phyloP scores from a whole-genome alignment of 2,113 vertebrate genomes.

The Aegotheles bennettii region DNA sequence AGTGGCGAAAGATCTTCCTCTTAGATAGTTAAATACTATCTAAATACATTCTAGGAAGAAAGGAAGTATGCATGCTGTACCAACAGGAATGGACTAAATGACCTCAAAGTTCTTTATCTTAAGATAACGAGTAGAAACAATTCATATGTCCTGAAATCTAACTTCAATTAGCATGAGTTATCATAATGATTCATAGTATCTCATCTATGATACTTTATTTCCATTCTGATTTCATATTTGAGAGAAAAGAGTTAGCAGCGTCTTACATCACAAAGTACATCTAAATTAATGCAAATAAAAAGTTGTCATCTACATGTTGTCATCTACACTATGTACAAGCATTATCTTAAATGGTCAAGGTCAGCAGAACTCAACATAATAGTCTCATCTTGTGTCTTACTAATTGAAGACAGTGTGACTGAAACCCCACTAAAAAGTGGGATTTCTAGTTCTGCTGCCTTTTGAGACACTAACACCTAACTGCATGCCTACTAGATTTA shows the following conservation, averaged over 20 bases:
- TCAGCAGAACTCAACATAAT: neutral
- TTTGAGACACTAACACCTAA: neutral
- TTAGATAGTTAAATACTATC: neutral
- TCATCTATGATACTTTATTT: neutral
- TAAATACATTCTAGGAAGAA: neutral
- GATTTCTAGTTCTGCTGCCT: neutral
- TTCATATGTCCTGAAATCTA: neutral
- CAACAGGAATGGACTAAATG: neutral
- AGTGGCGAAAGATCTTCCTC: neutral
- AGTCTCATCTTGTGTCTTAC: neutral
- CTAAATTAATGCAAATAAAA: neutral
- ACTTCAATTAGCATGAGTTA: neutral
- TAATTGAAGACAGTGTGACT: neutral
- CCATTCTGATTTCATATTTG: neutral
- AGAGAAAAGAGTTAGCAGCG: neutral
- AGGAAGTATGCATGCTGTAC: neutral
- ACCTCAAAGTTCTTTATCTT: neutral
- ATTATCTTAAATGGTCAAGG: neutral
- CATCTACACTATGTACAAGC: neutral
- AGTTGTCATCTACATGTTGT: too few relatives aligned
- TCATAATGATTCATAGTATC: neutral
- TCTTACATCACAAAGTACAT: neutral
- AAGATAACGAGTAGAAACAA: neutral
- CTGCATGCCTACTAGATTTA: neutral
- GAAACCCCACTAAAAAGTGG: neutral